Evolutionary conservation across 2,113 vertebrate genomes (phyloP), one percentile per base, ranked within the genome.

Genomic region (Gallinago media): DNA sequence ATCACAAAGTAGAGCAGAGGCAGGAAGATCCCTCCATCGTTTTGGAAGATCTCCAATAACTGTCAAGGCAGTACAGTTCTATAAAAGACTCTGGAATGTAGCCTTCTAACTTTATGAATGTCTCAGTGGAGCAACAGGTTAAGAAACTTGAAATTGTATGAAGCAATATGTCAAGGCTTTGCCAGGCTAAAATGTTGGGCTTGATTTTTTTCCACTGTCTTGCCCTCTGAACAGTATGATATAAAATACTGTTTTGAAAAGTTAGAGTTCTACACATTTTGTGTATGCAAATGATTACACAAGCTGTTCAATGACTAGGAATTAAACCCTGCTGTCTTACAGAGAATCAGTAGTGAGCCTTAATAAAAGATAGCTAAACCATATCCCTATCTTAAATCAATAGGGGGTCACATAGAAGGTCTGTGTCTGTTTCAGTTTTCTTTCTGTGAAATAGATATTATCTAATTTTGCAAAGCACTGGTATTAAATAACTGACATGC

Each of bases 1-100:
- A 99, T 99, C 50, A 98, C 97, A 49, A 99, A 99, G 97, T 99
- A 99, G 96, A 99, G 99, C 85, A 98, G 97, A 72, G 99, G 99
- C 96, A 99, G 98, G 97, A 99, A 99, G 96, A 99, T 99, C 34
- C 98, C 99, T 91, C 99, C 99, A 0, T n/a, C n/a, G 16, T 22
- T 83, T 82, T 92, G 70, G 70, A 91, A 85, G 26, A 76, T 65
- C 34, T 87, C 25, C 19, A 91, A 9, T 29, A 90, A 59, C 59
- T 21, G 32, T 61, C 58, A 85, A 59, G 42, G 36, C 20, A 75
- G 23, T 68, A 36, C 11, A 72, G 18, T 32, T 87, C 29, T 81
- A 42, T 79, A 21, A 88, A 82, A 92, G 75, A 26, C 4, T 85
- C 14, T 36, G 9, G 17, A 74, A 77, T 47, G 8, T 59, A 65